These are phyloP conservation scores for Thereva nobilitata DNA, from an alignment of 2,888 invertebrate species.

Conservation along the genomic window DNA sequence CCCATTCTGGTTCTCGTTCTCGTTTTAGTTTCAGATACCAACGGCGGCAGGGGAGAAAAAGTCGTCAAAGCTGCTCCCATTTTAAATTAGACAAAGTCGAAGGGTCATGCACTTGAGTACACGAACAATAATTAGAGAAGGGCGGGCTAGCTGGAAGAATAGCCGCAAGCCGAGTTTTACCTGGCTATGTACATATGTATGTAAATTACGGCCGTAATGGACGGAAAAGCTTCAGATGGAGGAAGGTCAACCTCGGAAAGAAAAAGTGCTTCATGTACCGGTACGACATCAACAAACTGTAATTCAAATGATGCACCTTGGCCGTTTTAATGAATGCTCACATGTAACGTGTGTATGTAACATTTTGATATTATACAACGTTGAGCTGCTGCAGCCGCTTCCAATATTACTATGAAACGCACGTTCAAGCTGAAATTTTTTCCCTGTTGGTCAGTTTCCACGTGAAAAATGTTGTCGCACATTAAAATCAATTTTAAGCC, in stretches of 20 bases:
- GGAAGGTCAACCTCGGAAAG: too few species aligned
- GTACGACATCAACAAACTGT: too few species aligned
- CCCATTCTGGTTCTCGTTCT: neutral
- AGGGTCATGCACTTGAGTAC: constrained; percentile 17
- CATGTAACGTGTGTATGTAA: too few species aligned
- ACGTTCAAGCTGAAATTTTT: constrained; percentile 21
- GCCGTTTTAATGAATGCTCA: too few species aligned
- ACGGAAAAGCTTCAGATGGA: too few species aligned
- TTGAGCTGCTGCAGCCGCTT: too few species aligned
- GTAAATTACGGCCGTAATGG: neutral
- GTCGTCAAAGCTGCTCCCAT: constrained; percentile 13
- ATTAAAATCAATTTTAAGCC: constrained; percentile 19
- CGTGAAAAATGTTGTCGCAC: constrained; percentile 32
- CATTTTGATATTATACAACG: too few species aligned
- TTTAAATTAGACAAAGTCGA: constrained; percentile 16
- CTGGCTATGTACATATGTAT: neutral
- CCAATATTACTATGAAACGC: constrained; percentile 17
- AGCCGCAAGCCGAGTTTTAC: neutral
- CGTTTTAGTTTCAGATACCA: neutral
- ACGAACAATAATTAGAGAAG: neutral
- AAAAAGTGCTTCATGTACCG: too few species aligned
- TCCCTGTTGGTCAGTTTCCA: constrained; percentile 23
- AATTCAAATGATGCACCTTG: too few species aligned
- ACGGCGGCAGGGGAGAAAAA: neutral
- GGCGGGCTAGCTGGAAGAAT: too few species aligned